Percentiles rank a stretch among this genome's conserved stretches.
phyloP scores from a whole-genome alignment of 1,140 invertebrate species.

The Pomacea maculata region DNA sequence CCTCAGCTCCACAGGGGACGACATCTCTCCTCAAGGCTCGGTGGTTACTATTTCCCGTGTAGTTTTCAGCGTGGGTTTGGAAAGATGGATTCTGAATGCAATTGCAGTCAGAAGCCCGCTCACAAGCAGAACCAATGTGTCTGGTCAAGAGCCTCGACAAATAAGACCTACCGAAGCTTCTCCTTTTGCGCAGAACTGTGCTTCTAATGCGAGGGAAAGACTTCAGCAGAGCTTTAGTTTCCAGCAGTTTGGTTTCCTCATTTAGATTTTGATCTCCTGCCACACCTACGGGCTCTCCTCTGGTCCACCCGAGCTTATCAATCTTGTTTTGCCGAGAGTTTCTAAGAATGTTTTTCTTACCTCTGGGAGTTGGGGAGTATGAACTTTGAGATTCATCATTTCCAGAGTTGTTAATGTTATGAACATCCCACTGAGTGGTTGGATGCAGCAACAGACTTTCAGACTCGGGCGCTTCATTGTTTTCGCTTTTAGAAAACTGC shows the following conservation, averaged over 20 bases:
- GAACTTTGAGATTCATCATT: constrained; percentile 7
- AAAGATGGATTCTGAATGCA: too few relatives aligned
- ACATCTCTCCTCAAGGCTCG: too few relatives aligned
- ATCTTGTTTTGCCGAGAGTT: not conserved
- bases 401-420: constrained; percentile 20
- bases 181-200: not conserved
- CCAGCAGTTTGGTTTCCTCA: not conserved
- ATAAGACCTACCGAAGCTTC: constrained; percentile 18
- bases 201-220: not conserved
- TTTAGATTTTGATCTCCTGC: not conserved
- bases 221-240: not conserved
- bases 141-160: constrained; percentile 2
- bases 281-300: not conserved
- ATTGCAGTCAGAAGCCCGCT: too few relatives aligned
- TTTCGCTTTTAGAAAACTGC: not conserved
- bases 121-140: not conserved
- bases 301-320: not conserved
- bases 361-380: not conserved
- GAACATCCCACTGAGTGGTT: not conserved
- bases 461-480: not conserved
- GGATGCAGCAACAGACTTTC: not conserved
- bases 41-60: too few relatives aligned
- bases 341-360: not conserved
- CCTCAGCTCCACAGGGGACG: too few relatives aligned
- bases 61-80: too few relatives aligned